phyloP scores from a whole-genome alignment of 2,113 vertebrate species.

The Erinaceus europaeus region DNA sequence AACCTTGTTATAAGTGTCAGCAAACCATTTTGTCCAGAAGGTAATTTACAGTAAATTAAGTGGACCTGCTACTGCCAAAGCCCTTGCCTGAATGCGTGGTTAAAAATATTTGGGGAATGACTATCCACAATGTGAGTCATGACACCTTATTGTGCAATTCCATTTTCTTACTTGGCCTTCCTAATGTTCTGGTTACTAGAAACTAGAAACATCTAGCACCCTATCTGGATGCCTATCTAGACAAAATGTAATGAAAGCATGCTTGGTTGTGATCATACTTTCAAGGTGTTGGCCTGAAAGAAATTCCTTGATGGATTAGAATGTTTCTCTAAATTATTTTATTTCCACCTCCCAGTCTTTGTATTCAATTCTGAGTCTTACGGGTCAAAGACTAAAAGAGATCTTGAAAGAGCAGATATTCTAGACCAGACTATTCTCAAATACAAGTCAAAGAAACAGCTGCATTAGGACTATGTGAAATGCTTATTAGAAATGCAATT shows the following conservation, averaged over 20 bases:
- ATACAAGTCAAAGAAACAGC: neutral
- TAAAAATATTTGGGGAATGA: neutral
- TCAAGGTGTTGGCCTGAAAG: neutral
- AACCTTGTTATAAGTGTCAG: neutral
- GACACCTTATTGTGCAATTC: neutral
- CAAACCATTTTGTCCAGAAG: neutral
- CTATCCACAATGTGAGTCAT: neutral
- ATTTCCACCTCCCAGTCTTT: neutral
- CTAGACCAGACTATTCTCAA: neutral
- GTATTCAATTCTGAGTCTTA: neutral
- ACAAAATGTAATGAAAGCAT: neutral
- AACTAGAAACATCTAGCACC: neutral
- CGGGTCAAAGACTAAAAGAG: neutral
- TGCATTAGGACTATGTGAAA: neutral
- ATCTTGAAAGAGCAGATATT: neutral
- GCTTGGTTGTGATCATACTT: neutral
- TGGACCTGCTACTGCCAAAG: neutral
- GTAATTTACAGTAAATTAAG: conserved; percentile 19
- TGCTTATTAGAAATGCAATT: conserved; percentile 10
- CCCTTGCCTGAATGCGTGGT: neutral
- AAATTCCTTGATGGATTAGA: neutral
- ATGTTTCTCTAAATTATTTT: neutral
- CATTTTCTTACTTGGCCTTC: neutral
- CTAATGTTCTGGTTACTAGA: neutral
- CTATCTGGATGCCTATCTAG: neutral